These are phyloP conservation scores for Aethes cnicana DNA, from an alignment of 2,888 invertebrate species.

Conservation along the genomic window DNA sequence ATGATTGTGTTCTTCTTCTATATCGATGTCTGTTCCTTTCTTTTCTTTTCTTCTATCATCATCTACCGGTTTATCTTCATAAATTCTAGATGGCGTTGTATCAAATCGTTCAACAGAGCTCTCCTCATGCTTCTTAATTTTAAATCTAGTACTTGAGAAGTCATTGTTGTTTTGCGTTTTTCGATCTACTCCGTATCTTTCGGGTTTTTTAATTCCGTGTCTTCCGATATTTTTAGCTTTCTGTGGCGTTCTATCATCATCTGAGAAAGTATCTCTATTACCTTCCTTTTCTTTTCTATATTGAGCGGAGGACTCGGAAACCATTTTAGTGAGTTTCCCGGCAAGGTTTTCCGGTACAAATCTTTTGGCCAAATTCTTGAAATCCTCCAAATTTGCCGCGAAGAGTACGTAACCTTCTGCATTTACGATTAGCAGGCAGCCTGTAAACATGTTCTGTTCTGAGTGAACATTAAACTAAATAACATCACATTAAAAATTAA, in stretches of 20 bases:
- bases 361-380: slow-evolving; percentile 47
- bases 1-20: neutral
- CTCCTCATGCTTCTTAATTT: too few species aligned
- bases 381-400: slow-evolving; percentile 52
- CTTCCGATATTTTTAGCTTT: too few species aligned
- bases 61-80: too few species aligned
- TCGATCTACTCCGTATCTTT: too few species aligned
- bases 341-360: slow-evolving; percentile 45
- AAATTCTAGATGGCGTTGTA: too few species aligned
- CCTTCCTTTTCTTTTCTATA: slow-evolving; percentile 7
- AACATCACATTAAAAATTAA: too few species aligned
- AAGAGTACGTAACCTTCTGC: slow-evolving; percentile 42
- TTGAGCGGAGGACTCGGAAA: slow-evolving; percentile 28
- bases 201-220: too few species aligned
- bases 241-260: too few species aligned
- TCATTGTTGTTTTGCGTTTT: too few species aligned
- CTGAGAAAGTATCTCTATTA: too few species aligned
- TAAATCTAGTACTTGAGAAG: too few species aligned
- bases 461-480: neutral
- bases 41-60: slow-evolving; percentile 14
- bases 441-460: slow-evolving; percentile 26
- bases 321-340: slow-evolving; percentile 43
- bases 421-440: slow-evolving; percentile 10
- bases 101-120: too few species aligned
- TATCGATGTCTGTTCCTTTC: neutral